Evolutionary conservation across 2,113 vertebrate genomes (phyloP).

Genomic region (Engraulis encrasicolus): DNA sequence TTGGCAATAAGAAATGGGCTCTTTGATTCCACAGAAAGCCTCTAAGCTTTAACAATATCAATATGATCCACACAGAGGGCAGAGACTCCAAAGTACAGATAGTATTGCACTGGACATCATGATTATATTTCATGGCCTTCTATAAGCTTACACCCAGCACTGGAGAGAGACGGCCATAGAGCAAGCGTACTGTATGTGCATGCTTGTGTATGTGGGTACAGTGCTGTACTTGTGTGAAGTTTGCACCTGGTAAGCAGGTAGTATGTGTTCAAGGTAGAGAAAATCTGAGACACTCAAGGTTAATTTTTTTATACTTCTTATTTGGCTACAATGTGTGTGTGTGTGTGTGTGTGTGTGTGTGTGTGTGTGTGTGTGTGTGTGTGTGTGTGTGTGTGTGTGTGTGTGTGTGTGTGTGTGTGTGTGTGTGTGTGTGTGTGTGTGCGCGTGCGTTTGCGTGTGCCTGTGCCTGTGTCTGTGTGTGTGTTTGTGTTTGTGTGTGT

Average conservation of each 20-base stretch:
- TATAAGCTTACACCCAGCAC: neutral
- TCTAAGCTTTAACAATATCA: neutral
- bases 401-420: neutral
- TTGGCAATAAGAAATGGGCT: neutral
- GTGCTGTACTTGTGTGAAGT: too few species aligned
- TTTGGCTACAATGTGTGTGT: neutral
- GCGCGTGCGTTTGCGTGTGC: neutral
- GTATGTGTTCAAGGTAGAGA: too few species aligned
- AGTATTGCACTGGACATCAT: neutral
- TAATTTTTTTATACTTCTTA: too few species aligned
- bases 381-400: neutral
- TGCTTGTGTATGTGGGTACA: neutral
- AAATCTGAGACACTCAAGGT: too few species aligned
- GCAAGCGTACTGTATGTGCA: neutral
- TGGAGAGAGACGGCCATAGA: neutral
- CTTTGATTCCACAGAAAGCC: neutral
- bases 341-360: slow-evolving; percentile 16
- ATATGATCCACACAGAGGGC: neutral
- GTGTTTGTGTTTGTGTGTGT: too few species aligned
- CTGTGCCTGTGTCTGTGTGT: too few species aligned
- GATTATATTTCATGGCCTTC: neutral
- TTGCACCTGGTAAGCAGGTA: too few species aligned
- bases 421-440: slow-evolving; percentile 13
- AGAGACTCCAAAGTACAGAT: neutral
- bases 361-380: neutral